Evolutionary conservation across 2,888 invertebrate species (phyloP).

Genomic region (Lithosia quadra): DNA sequence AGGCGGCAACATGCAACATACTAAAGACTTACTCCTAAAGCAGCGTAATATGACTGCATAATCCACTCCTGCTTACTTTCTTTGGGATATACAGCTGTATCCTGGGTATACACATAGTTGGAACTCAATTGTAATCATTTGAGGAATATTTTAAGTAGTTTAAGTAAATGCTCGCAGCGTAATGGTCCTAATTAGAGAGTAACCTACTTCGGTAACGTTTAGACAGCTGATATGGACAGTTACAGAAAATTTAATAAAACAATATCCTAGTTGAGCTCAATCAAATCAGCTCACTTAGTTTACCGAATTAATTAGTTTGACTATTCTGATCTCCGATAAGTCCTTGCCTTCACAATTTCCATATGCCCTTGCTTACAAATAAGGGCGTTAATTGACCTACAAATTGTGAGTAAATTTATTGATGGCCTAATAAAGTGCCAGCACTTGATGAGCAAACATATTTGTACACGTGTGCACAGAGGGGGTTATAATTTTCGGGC

Average conservation of each 20-base stretch:
- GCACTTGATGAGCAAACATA: constrained; percentile 62
- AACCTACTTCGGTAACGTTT: not conserved
- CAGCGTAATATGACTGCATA: too few species aligned
- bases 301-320: not conserved
- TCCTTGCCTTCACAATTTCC: constrained; percentile 30
- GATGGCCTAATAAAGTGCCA: constrained; percentile 31
- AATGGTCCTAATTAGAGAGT: not conserved
- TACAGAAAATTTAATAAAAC: not conserved
- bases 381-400: constrained; percentile 51
- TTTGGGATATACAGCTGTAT: too few species aligned
- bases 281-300: not conserved
- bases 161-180: not conserved
- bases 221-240: constrained; percentile 1
- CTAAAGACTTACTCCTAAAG: too few species aligned
- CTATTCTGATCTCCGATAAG: not conserved
- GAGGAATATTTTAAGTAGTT: not conserved
- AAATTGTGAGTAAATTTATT: constrained; percentile 33
- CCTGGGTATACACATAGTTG: too few species aligned
- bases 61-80: too few species aligned
- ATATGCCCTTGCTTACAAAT: constrained; percentile 44
- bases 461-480: constrained; percentile 58
- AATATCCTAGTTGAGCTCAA: not conserved
- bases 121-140: not conserved
- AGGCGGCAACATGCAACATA: too few species aligned
- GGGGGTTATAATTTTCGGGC: constrained; percentile 68